A percentile compares a stretch with the other conserved stretches of the same genome.
Evolutionary conservation across 2,113 vertebrate genomes (phyloP).

Genomic region (Pycnonotus jocosus): DNA sequence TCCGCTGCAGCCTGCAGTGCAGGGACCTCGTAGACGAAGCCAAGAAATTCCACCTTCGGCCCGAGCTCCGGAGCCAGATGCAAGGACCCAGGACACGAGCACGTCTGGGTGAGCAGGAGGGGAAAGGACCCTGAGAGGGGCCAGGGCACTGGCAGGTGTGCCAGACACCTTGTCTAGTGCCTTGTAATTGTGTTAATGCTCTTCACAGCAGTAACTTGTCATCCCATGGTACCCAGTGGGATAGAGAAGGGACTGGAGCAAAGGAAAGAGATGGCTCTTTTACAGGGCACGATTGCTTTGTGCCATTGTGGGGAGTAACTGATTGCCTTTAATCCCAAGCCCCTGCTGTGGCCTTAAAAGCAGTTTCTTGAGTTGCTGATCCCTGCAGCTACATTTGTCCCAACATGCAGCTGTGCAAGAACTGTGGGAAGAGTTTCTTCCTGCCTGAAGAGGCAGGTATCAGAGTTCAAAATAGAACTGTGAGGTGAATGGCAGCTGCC

Average conservation of each 20-base stretch:
- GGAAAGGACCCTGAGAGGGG: background rate
- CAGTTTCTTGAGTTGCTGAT: background rate
- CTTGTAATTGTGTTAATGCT: background rate
- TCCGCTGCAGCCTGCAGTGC: slow-evolving; percentile 93
- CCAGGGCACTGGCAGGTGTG: background rate
- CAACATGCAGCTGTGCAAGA: background rate
- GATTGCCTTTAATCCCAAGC: background rate
- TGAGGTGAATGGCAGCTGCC: background rate
- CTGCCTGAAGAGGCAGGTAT: background rate
- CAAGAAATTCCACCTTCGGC: slow-evolving; percentile 97
- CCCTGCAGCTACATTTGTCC: background rate
- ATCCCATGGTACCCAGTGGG: background rate
- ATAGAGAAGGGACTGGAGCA: background rate
- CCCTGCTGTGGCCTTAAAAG: background rate
- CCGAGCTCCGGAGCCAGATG: slow-evolving; percentile 96
- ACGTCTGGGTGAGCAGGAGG: slow-evolving; percentile 81
- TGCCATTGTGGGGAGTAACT: background rate
- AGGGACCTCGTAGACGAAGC: slow-evolving; percentile 98
- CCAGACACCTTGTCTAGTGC: background rate
- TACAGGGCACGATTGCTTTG: background rate
- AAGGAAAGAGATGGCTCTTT: background rate
- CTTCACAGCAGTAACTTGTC: background rate
- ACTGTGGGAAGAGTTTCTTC: background rate
- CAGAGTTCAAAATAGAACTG: background rate
- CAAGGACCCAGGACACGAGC: slow-evolving; percentile 94